Evolutionary conservation across 2,888 invertebrate species (phyloP), one percentile per base, ranked within the genome.

Genomic region (Glyphotaelius pellucidus): DNA sequence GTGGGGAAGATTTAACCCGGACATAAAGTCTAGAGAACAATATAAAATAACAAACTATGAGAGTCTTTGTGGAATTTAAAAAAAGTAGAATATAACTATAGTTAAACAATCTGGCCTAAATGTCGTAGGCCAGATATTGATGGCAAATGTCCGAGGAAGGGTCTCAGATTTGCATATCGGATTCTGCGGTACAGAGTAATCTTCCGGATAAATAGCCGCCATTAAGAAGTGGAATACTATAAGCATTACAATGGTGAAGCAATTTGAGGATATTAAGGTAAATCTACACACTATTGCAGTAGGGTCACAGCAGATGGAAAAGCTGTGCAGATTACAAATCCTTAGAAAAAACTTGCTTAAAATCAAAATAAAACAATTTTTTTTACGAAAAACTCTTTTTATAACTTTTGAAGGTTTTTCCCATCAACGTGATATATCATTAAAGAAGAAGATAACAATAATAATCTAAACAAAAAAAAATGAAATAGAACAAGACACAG

Each of bases 131-230:
- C 79, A 88, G 86, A 90, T 91, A 91, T 90, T 91, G 90, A 91
- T 90, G 90, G 91, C 80, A 80, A 86, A 86, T 86, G 86, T 86
- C 86, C 86, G 86, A 86, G 86, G 47, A 86, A 83, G 86, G 86
- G 86, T 15, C 30, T 47, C 38, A 86, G 42, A 88, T 79, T 88
- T 92, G 87, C 90, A 92, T 93, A 91, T 90, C 67, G 52, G 92
- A 92, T 92, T 83, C 80, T 88, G 90, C 32, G 91, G 92, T 38
- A 38, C 67, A 90, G 84, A 30, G 32, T 92, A 93, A 93, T 93
- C 93, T 93, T 92, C 47, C 79, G 92, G 88, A 88, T 91, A 90
- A 93, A 90, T 91, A 90, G 80, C 86, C 47, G 14, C 79, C 90
- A 85, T 90, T 85, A 90, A 84, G 81, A 42, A 90, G 52, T 35